phyloP scores from a whole-genome alignment of 1,140 invertebrate genomes.

The Tetraneura akinire region DNA sequence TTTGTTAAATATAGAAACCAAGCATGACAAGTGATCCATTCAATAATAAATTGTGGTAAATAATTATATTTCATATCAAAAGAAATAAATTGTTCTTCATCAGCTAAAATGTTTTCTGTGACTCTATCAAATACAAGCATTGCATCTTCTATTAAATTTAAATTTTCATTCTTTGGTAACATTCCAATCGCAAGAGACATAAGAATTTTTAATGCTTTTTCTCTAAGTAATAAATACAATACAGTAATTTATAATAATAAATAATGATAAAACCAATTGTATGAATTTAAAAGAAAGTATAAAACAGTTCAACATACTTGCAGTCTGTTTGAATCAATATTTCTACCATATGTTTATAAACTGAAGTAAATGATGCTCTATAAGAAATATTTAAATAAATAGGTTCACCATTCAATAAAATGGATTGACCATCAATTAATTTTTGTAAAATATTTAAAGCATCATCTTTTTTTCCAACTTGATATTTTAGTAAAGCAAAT shows the following conservation, averaged over 20 bases:
- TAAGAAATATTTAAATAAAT: conserved; percentile 36
- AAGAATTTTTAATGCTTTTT: conserved; percentile 52
- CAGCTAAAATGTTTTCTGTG: not conserved
- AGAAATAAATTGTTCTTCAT: conserved; percentile 30
- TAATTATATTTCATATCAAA: conserved; percentile 18
- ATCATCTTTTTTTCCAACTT: conserved; percentile 60
- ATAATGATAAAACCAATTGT: not conserved
- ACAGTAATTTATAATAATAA: not conserved
- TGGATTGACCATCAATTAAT: conserved; percentile 21
- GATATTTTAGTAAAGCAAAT: conserved; percentile 66
- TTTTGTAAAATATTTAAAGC: conserved; percentile 55
- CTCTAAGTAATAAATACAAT: conserved; percentile 47
- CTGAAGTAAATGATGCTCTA: conserved; percentile 23
- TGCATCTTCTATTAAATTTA: conserved; percentile 20
- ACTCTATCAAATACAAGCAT: conserved; percentile 23
- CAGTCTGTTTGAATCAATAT: conserved; percentile 48
- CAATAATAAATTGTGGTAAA: conserved; percentile 58
- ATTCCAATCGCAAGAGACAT: conserved; percentile 55
- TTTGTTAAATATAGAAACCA: conserved; percentile 61
- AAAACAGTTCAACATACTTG: conserved; percentile 17
- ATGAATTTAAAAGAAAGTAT: not conserved
- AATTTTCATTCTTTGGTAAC: conserved; percentile 53
- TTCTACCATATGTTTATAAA: conserved; percentile 52
- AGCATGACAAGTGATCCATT: conserved; percentile 63
- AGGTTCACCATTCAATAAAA: conserved; percentile 34